These are phyloP conservation scores for Eurystomus gularis DNA, from an alignment of 2,113 vertebrate genomes.

Conservation along the genomic window DNA sequence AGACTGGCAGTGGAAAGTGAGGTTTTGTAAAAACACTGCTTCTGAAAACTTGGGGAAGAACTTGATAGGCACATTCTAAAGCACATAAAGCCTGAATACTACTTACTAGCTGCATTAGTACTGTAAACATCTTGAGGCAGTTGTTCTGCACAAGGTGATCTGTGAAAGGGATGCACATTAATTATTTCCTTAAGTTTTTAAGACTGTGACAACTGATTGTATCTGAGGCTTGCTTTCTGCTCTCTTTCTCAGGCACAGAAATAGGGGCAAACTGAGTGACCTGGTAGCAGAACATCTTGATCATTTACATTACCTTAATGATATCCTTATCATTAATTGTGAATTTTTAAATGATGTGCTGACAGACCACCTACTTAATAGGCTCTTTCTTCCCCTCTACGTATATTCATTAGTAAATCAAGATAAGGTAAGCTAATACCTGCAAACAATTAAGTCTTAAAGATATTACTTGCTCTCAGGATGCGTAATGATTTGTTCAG, in stretches of 20 bases:
- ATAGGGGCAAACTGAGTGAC: slow-evolving; percentile 93
- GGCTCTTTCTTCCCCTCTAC: slow-evolving; percentile 95
- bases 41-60: neutral
- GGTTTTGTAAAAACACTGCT: neutral
- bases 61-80: neutral
- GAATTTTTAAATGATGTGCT: slow-evolving; percentile 98
- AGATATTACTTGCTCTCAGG: neutral
- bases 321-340: slow-evolving; percentile 98
- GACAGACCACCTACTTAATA: slow-evolving; percentile 95
- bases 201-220: neutral
- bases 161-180: neutral
- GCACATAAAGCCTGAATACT: neutral
- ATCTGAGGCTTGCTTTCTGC: neutral
- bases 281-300: slow-evolving; percentile 96
- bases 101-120: neutral
- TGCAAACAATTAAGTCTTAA: neutral
- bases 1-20: neutral
- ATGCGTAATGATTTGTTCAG: neutral
- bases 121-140: neutral
- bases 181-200: neutral
- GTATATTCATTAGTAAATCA: slow-evolving; percentile 91
- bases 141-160: neutral
- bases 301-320: slow-evolving; percentile 97
- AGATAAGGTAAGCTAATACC: slow-evolving; percentile 77
- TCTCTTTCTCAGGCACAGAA: slow-evolving; percentile 86